Base-by-base conservation (phyloP, 2,113 vertebrate species). In the Galemys pyrenaicus region DNA sequence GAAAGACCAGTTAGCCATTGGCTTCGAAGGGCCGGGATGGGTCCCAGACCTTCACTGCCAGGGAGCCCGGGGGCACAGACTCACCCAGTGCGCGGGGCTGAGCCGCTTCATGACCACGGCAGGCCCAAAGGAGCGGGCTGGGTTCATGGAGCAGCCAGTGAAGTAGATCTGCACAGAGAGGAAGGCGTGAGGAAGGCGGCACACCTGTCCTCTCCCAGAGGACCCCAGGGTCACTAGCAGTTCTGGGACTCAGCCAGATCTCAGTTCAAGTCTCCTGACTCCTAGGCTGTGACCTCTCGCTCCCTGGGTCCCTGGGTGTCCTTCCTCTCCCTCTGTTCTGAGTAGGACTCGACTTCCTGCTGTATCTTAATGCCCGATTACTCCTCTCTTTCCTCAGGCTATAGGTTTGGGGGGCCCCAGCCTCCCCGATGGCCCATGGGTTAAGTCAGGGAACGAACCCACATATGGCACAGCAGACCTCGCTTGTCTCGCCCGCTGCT, bases 141-240 rank as follows among this genome's bases (percentile, higher is more conserved):
- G 98, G 35, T 99, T 99, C 98, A 99, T 99, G 96, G 98, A 98
- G 93, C 98, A 99, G 92, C 98, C 98, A 0, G 98, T 98, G 97
- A 98, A 99, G 93, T 98, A 98, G 96, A 99, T 99, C 98, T 99
- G 96, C 16, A 54, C n/a, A 37, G 82, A 89, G 30, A 85, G 51
- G 73, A 75, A 1, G 16, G 54, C 2, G 9, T 74, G 51, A 96
- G 87, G 26, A 41, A 13, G 54, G 32, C 20, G 22, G 28, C 0
- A 0, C 2, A 32, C 51, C 19, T 26, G 11, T 20, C n/a, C 28
- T 15, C 44, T 67, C 56, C 64, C 68, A 15, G 9, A 35, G 62
- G 30, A n/a, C 24, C 79, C 17, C 60, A 28, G 39, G 24, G 41
- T 64, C 56, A 41, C n/a, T 56, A 26, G 51, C 37, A 68, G 70